Base-by-base conservation (phyloP, 1,140 invertebrate genomes). In the Drosophila ananassae region DNA sequence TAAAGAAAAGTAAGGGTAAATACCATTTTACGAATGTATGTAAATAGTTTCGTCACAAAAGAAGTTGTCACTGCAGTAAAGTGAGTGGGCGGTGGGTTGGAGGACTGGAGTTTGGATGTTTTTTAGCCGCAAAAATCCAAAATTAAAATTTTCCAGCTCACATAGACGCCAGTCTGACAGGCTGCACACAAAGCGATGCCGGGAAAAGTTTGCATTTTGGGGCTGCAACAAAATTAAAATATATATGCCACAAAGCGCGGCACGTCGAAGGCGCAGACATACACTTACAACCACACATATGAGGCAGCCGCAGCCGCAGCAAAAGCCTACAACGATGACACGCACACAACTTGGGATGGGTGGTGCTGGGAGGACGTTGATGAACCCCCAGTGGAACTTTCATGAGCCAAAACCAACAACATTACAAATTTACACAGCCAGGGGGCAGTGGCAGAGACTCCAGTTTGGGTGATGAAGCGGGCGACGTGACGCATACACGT, bases 141-240 rank as follows among this genome's bases (percentile, higher is more conserved):
- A 85, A 84, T 85, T 84, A 84, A 67, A 85, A 84, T 79, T 72
- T 73, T 61, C 58, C 72, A 55, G 39, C 62, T 76, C 41, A 54
- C 73, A 78, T 39, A 82, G 50, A 80, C 24, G 5, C 6, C 25
- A 6, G 72, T 8, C 41, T 44, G 41, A 21, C 41, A 21, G 41
- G 41, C n/a, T 44, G 41, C 41, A 44, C 32, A 61, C 64, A 68
- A 68, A 68, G 64, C 51, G 54, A 51, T 37, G 46, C 6, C 22
- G 60, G 52, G 67, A 63, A 85, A 83, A 83, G 80, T 83, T 83
- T 75, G 55, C 64, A 64, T 74, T 84, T 79, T 84, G 51, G 77
- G 77, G 81, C 55, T 77, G 80, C 81, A 85, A 77, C 80, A 80
- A 85, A 84, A 80, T 85, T 84, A 85, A 85, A 84, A 85, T 80